Base-by-base conservation (phyloP, 1,140 invertebrate genomes). In the Samia ricini region DNA sequence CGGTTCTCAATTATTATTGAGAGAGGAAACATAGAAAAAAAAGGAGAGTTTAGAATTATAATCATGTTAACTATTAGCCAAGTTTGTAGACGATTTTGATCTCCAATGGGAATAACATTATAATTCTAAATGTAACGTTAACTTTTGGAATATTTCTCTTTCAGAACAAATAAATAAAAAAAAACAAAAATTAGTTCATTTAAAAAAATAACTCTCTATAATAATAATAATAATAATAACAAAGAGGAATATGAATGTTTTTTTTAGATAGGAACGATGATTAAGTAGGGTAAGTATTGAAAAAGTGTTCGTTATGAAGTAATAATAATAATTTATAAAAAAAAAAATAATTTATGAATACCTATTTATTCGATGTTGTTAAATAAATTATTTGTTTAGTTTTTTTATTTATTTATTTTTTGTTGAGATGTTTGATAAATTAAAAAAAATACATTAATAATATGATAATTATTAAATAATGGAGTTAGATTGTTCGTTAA, bases 401-500 rank as follows among this genome's bases (percentile, higher is more conserved):
- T n/a, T n/a, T n/a, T n/a, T n/a, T n/a, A n/a, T n/a, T n/a, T n/a
- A n/a, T n/a, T n/a, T n/a, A n/a, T n/a, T n/a, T n/a, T n/a, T n/a
- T n/a, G n/a, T n/a, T n/a, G n/a, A n/a, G n/a, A n/a, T n/a, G n/a
- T n/a, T n/a, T n/a, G n/a, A n/a, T n/a, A n/a, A n/a, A n/a, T n/a
- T n/a, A n/a, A n/a, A n/a, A n/a, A n/a, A n/a, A n/a, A n/a, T n/a
- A n/a, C n/a, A n/a, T n/a, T n/a, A n/a, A n/a, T n/a, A n/a, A n/a
- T n/a, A n/a, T n/a, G n/a, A n/a, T n/a, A n/a, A n/a, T n/a, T n/a
- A n/a, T n/a, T n/a, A n/a, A n/a, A 26, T 42, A 15, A 42, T 42
- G 33, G 33, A 42, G 33, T 69, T 85, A 87, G 83, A 74, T 71
- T 71, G 76, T 83, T 79, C 83, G 70, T 87, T n/a, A 87, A 83